phyloP scores from a whole-genome alignment of 2,797 vertebrate species.

The Odontamblyopus lacepedii region DNA sequence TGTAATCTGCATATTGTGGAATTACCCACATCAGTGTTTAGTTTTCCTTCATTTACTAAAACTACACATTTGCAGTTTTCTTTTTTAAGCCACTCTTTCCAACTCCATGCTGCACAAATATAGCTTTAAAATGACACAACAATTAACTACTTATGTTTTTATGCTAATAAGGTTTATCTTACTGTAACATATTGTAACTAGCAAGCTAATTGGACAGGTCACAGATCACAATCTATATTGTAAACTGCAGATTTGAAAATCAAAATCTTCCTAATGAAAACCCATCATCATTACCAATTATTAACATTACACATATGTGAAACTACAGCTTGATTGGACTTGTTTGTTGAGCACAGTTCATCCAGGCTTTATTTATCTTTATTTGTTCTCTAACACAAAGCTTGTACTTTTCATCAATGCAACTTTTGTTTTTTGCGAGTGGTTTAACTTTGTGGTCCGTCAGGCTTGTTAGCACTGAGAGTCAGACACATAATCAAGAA shows the following conservation, averaged over 20 bases:
- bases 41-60: too few species aligned
- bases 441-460: constrained; percentile 59
- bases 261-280: constrained; percentile 1
- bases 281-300: constrained; percentile 22
- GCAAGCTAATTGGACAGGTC: neutral
- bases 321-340: constrained; percentile 36
- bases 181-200: too few species aligned
- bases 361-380: constrained; percentile 48
- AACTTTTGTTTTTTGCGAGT: constrained; percentile 52
- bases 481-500: constrained; percentile 56
- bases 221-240: neutral
- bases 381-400: constrained; percentile 32
- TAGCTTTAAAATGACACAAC: too few species aligned
- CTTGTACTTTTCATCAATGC: constrained; percentile 41
- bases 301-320: constrained; percentile 29
- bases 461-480: constrained; percentile 56
- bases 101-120: too few species aligned
- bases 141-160: too few species aligned
- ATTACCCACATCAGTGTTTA: too few species aligned
- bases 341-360: constrained; percentile 37
- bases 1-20: too few species aligned
- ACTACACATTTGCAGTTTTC: too few species aligned
- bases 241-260: neutral
- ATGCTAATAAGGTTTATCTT: too few species aligned
- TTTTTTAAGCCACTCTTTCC: too few species aligned